Conservation (phyloP, 2,797 vertebrate species). For the Alauda arvensis region DNA sequence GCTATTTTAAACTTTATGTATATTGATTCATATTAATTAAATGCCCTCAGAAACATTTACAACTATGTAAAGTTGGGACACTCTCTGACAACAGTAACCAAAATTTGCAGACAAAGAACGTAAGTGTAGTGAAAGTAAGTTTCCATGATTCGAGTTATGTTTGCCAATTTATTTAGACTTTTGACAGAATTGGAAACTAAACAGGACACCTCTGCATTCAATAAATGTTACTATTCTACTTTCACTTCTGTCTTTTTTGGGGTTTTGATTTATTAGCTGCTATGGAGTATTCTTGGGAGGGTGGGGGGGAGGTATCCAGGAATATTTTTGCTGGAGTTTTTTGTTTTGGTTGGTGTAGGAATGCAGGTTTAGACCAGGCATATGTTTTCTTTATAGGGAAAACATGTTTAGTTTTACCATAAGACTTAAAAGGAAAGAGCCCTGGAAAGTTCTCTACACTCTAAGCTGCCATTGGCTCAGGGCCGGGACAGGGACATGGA, state of each 20-base stretch:
- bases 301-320: fast-evolving
- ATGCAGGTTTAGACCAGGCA: no score
- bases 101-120: not conserved
- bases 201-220: not conserved
- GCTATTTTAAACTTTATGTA: not conserved
- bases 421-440: no score
- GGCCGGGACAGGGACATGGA: no score
- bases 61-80: not conserved
- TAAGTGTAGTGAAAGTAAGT: not conserved
- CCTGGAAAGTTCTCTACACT: no score
- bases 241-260: not conserved
- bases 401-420: no score
- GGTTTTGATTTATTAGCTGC: not conserved
- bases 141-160: not conserved
- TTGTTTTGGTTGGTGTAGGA: not conserved
- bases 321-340: not conserved
- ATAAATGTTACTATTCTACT: not conserved
- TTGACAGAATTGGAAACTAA: not conserved
- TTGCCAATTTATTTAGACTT: not conserved
- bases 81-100: not conserved
- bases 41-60: not conserved
- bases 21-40: not conserved
- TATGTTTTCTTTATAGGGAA: no score
- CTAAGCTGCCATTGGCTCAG: no score
- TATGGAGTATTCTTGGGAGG: not conserved